Percentiles rank a stretch among this genome's conserved stretches.
phyloP scores from a whole-genome alignment of 2,113 vertebrate genomes.

The Tragelaphus imberbis region DNA sequence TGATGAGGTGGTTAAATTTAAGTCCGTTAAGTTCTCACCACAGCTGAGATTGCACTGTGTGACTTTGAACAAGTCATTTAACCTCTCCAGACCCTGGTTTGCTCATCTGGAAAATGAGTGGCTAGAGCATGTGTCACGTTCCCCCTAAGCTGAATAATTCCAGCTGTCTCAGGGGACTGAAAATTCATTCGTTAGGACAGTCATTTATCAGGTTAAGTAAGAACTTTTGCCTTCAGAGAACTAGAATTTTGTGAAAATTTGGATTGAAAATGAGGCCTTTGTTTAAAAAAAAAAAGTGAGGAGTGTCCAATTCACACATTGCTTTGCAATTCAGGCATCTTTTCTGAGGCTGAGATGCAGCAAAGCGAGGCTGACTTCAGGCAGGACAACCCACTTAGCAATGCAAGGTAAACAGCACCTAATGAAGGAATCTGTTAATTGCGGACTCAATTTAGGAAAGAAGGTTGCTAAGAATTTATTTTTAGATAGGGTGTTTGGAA shows the following conservation, averaged over 20 bases:
- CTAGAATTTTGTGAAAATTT: neutral
- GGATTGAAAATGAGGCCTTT: neutral
- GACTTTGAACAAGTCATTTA: neutral
- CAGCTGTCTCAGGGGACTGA: neutral
- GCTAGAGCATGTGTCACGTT: neutral
- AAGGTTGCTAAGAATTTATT: conserved; percentile 29
- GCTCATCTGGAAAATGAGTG: neutral
- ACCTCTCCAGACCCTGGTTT: neutral
- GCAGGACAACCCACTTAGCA: neutral
- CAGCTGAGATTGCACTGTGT: neutral
- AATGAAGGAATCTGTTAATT: conserved; percentile 33
- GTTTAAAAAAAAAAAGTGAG: neutral
- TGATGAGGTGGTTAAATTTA: neutral
- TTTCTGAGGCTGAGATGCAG: neutral
- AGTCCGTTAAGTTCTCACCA: fast-evolving
- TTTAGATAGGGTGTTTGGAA: conserved; percentile 34
- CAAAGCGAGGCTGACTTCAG: neutral
- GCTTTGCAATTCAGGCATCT: neutral
- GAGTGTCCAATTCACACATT: neutral
- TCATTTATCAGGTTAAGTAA: neutral
- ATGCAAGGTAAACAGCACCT: neutral
- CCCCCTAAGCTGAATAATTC: neutral
- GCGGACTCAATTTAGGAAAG: neutral
- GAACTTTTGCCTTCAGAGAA: neutral
- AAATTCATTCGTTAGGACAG: neutral